These are phyloP conservation scores for Melanaphis sacchari DNA, from an alignment of 1,140 invertebrate species.

Conservation along the genomic window DNA sequence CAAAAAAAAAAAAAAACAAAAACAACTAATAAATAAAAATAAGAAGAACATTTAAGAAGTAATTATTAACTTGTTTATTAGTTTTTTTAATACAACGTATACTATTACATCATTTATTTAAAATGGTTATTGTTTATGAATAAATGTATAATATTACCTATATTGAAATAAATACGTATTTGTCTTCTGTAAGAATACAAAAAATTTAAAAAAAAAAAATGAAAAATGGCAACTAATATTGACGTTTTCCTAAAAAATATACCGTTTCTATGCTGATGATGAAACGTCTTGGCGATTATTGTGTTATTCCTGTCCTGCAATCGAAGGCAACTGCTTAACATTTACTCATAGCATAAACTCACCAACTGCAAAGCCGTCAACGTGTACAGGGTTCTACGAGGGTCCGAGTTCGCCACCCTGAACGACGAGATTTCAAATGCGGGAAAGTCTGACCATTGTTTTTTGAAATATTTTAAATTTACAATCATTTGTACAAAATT, in stretches of 20 bases:
- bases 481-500: constrained; percentile 8
- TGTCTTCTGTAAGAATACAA: not conserved
- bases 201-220: not conserved
- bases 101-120: not conserved
- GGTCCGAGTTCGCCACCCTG: too few relatives aligned
- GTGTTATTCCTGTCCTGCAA: too few relatives aligned
- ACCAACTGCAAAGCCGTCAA: not conserved
- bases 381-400: not conserved
- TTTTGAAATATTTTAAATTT: not conserved
- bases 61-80: not conserved
- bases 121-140: not conserved
- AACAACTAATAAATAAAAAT: not conserved
- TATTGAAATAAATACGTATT: not conserved
- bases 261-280: too few relatives aligned
- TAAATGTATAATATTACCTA: not conserved
- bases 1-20: not conserved
- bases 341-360: not conserved
- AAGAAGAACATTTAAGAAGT: not conserved
- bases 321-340: too few relatives aligned
- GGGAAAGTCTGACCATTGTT: not conserved
- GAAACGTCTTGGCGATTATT: not conserved
- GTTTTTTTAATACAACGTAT: not conserved
- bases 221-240: not conserved
- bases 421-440: not conserved
- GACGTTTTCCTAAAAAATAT: not conserved